phyloP scores from a whole-genome alignment of 2,888 invertebrate species.

The Mechanitis mazaeus region DNA sequence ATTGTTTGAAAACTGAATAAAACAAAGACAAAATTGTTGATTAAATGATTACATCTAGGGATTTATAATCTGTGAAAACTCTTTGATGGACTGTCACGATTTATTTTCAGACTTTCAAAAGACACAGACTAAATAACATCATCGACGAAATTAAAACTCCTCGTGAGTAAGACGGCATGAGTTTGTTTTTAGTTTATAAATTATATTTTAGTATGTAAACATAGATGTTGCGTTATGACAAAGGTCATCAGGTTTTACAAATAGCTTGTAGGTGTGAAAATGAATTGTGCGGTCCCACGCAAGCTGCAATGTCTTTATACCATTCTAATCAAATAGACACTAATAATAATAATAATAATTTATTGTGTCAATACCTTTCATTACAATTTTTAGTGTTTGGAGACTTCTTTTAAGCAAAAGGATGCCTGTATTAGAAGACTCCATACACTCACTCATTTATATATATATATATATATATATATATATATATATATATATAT shows the following conservation, averaged over 20 bases:
- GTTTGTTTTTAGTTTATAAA: not conserved
- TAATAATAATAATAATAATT: too few species aligned
- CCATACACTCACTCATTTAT: too few species aligned
- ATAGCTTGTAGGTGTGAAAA: constrained; percentile 25
- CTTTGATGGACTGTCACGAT: constrained; percentile 37
- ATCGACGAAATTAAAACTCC: constrained; percentile 40
- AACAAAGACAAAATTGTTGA: constrained; percentile 16
- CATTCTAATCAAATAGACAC: constrained; percentile 16
- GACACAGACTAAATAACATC: constrained; percentile 31
- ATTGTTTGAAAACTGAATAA: constrained; percentile 76
- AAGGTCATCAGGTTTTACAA: constrained; percentile 29
- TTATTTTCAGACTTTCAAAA: constrained; percentile 42
- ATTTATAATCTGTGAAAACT: constrained; percentile 18
- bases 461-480: too few species aligned
- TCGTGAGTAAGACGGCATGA: constrained; percentile 21
- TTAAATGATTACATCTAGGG: constrained; percentile 9
- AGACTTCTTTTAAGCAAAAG: too few species aligned
- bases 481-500: too few species aligned
- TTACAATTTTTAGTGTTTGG: too few species aligned
- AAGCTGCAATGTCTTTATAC: constrained; percentile 26
- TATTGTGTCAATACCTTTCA: too few species aligned
- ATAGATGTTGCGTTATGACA: constrained; percentile 19
- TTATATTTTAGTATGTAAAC: constrained; percentile 9
- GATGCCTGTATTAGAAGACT: too few species aligned
- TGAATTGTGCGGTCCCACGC: constrained; percentile 30